Evolutionary conservation across 2,888 invertebrate genomes (phyloP).

Genomic region (Phaonia tiefii): DNA sequence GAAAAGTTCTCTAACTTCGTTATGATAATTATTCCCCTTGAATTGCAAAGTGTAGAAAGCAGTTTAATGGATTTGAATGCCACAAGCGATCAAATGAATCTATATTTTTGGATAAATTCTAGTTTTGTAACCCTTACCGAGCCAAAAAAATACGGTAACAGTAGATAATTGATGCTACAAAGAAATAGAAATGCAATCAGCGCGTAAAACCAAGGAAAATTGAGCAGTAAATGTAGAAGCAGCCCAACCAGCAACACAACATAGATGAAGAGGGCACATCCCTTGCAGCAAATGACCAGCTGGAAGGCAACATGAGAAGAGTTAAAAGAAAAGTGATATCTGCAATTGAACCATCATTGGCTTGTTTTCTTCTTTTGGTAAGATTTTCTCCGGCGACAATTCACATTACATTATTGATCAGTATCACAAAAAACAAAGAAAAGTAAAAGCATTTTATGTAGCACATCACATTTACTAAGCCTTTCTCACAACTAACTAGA

Average conservation of each 20-base stretch:
- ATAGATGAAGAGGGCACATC: conserved; percentile 20
- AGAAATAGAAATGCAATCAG: conserved; percentile 1
- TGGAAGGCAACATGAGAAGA: conserved; percentile 4
- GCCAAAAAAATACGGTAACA: conserved; percentile 1
- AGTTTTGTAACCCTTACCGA: conserved; percentile 19
- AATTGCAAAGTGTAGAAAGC: conserved; percentile 9
- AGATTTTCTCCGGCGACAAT: too few species aligned
- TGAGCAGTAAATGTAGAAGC: conserved; percentile 14
- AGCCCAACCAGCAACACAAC: conserved; percentile 10
- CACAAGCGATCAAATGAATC: conserved; percentile 23
- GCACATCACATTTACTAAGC: background rate
- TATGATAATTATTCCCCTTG: too few species aligned
- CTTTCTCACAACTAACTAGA: background rate
- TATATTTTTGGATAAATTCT: background rate
- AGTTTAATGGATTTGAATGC: conserved; percentile 16
- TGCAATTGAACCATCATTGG: too few species aligned
- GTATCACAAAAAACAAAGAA: too few species aligned
- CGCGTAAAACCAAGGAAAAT: background rate
- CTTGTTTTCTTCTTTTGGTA: too few species aligned
- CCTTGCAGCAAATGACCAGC: conserved; percentile 15
- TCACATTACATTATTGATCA: too few species aligned
- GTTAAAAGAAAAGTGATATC: background rate
- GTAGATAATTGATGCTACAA: conserved; percentile 12
- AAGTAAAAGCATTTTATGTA: background rate
- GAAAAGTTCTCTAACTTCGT: too few species aligned